Evolutionary conservation across 1,140 invertebrate genomes (phyloP).

Genomic region (Sesamia nonagrioides): DNA sequence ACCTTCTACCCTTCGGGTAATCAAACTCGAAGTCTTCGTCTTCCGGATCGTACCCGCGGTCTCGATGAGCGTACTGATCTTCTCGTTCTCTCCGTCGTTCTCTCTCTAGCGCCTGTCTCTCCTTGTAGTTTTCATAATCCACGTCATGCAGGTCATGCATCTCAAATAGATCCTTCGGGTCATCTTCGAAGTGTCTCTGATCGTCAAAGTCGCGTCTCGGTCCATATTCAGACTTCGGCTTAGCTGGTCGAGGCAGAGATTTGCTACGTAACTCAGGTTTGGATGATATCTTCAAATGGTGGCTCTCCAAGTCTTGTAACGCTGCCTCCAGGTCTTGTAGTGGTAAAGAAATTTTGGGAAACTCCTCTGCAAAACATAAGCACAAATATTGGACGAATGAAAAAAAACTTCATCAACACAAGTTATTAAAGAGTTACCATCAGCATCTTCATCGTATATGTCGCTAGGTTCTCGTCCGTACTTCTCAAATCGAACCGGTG

Average conservation of each 20-base stretch:
- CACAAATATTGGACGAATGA: background rate
- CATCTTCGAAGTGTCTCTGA: constrained; percentile 71
- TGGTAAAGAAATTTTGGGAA: constrained; percentile 80
- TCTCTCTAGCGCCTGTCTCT: constrained; percentile 73
- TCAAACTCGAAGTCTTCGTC: constrained; percentile 80
- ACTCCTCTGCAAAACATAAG: constrained; percentile 75
- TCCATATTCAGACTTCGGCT: constrained; percentile 72
- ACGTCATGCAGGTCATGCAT: constrained; percentile 81
- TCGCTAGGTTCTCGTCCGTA: constrained; percentile 57
- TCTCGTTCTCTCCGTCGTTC: constrained; percentile 67
- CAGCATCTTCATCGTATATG: constrained; percentile 66
- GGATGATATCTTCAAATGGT: constrained; percentile 64
- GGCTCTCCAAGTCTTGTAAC: constrained; percentile 75
- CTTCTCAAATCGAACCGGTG: constrained; percentile 68
- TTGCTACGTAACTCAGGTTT: constrained; percentile 73
- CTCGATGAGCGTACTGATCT: constrained; percentile 69
- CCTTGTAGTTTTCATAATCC: constrained; percentile 80
- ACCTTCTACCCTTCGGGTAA: constrained; percentile 63
- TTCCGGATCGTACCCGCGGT: constrained; percentile 77
- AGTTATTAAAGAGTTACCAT: constrained; percentile 55
- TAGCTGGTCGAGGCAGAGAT: constrained; percentile 72
- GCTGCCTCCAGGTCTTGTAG: constrained; percentile 80
- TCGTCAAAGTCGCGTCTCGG: constrained; percentile 73
- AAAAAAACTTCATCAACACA: background rate
- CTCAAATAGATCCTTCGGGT: constrained; percentile 70